These are phyloP conservation scores for Melangyna quadrimaculata DNA, from an alignment of 2,888 invertebrate species.

Conservation along the genomic window DNA sequence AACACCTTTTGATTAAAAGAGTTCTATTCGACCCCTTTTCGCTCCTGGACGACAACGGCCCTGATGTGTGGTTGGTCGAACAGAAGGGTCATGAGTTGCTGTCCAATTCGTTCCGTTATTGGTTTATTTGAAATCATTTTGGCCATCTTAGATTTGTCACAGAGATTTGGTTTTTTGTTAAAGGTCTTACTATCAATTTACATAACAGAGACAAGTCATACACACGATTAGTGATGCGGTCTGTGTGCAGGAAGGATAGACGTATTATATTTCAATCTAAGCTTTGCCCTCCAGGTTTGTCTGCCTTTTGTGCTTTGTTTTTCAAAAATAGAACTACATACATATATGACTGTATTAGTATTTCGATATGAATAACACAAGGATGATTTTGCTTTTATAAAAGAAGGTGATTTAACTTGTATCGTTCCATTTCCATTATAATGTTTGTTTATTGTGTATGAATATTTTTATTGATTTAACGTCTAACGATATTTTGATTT, in stretches of 20 bases:
- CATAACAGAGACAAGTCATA: slow-evolving; percentile 22
- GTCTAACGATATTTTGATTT: too few relatives aligned
- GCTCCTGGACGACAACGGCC: neutral
- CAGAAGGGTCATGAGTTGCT: neutral
- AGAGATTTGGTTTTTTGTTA: neutral
- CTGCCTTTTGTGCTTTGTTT: neutral
- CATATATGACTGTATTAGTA: neutral
- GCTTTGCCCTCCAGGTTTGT: neutral
- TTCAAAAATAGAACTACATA: neutral
- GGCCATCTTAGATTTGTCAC: neutral
- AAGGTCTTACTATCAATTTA: slow-evolving; percentile 34
- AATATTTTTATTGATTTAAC: too few relatives aligned
- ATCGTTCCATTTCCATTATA: neutral
- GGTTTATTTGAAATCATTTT: neutral
- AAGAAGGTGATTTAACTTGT: neutral
- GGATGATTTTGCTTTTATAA: neutral
- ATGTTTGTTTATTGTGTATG: too few relatives aligned
- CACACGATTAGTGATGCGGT: neutral
- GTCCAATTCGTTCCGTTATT: neutral
- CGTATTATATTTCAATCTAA: neutral
- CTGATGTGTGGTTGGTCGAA: neutral
- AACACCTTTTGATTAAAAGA: too few relatives aligned
- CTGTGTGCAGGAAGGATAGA: neutral
- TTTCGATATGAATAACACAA: neutral
- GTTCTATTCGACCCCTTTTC: neutral